These are phyloP conservation scores for Dasysyrphus tricinctus DNA, from an alignment of 2,888 invertebrate species.

Conservation along the genomic window DNA sequence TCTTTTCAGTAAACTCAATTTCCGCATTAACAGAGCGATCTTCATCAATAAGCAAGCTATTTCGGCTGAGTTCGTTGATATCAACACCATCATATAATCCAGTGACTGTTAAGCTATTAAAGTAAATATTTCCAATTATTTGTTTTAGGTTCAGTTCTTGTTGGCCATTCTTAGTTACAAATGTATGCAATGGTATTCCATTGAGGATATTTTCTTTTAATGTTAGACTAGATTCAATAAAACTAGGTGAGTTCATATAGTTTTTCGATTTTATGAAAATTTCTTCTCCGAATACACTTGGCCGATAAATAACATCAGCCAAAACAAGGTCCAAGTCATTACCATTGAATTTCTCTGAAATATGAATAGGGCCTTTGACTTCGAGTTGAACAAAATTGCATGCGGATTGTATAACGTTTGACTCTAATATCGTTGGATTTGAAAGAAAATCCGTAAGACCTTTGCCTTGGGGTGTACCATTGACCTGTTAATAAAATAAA, in stretches of 20 bases:
- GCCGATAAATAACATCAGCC: constrained; percentile 84
- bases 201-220: constrained; percentile 83
- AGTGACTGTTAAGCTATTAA: constrained; percentile 83
- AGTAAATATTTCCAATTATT: constrained; percentile 83
- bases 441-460: constrained; percentile 82
- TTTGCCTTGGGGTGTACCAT: constrained; percentile 84
- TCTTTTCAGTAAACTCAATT: constrained; percentile 80
- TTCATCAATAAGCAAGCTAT: constrained; percentile 82
- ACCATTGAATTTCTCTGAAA: constrained; percentile 83
- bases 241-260: constrained; percentile 82
- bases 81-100: constrained; percentile 83
- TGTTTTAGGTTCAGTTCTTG: constrained; percentile 83
- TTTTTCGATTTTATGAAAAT: constrained; percentile 84
- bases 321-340: constrained; percentile 82
- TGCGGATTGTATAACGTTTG: constrained; percentile 81
- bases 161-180: constrained; percentile 84
- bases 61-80: constrained; percentile 82
- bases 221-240: constrained; percentile 81
- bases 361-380: constrained; percentile 84
- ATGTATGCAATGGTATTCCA: constrained; percentile 82
- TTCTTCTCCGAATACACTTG: constrained; percentile 80
- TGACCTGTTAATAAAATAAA: constrained; percentile 81
- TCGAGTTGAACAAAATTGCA: constrained; percentile 84
- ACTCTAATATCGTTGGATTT: constrained; percentile 84
- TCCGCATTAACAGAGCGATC: constrained; percentile 82